Conservation (phyloP, 2,888 invertebrate genomes). For the Hecatera dysodea region DNA sequence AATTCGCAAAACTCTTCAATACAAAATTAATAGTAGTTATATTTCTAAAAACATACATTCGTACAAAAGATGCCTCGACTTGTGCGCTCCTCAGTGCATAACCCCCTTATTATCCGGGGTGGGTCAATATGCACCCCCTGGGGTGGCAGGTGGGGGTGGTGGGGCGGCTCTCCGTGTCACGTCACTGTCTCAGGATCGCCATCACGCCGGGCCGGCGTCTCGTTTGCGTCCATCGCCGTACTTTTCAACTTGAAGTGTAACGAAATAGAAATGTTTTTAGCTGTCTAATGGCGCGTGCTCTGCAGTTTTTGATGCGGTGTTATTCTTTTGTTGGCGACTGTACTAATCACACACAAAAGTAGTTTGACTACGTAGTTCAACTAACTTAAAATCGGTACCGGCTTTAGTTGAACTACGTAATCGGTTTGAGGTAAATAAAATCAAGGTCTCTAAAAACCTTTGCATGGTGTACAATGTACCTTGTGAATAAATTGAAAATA, state of each 20-base stretch:
- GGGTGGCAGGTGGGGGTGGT: conserved; percentile 68
- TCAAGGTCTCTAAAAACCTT: neutral
- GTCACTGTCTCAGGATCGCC: conserved; percentile 89
- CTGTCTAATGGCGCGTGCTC: conserved; percentile 54
- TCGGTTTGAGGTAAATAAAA: neutral
- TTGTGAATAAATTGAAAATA: neutral
- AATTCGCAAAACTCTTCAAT: conserved; percentile 34
- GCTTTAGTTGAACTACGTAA: conserved; percentile 6
- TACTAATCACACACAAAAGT: conserved; percentile 30
- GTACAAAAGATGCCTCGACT: conserved; percentile 83
- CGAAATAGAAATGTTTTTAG: conserved; percentile 75
- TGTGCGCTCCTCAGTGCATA: conserved; percentile 78
- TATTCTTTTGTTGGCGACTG: conserved; percentile 26
- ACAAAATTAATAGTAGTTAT: conserved; percentile 61
- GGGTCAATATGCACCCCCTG: conserved; percentile 79
- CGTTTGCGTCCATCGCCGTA: conserved; percentile 86
- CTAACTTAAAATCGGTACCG: no score
- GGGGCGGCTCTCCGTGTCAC: conserved; percentile 79
- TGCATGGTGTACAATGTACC: neutral
- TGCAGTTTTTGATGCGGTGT: conserved; percentile 47
- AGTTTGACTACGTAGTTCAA: no score
- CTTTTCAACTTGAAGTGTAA: conserved; percentile 85
- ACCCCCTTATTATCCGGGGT: conserved; percentile 87
- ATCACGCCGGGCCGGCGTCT: conserved; percentile 84
- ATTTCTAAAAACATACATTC: conserved; percentile 79